phyloP scores from a whole-genome alignment of 2,797 vertebrate species.

The Macropus fuliginosus region DNA sequence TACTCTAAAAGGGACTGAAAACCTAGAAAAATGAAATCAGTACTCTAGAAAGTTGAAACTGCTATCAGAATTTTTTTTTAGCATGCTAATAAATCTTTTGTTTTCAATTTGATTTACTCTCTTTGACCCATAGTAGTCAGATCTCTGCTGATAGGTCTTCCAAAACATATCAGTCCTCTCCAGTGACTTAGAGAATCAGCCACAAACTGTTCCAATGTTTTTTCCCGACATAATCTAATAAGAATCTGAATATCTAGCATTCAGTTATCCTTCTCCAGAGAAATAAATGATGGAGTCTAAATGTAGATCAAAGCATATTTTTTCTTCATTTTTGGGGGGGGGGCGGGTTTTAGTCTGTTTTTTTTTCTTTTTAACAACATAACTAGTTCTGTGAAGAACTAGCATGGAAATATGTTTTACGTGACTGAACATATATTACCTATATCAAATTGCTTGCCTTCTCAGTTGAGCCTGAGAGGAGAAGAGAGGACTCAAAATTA shows the following conservation, averaged over 20 bases:
- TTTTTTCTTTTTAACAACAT: too few species aligned
- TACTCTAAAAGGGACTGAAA: background rate
- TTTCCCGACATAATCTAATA: background rate
- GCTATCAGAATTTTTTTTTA: background rate
- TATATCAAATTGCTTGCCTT: too few species aligned
- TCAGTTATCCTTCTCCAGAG: background rate
- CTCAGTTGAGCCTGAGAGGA: too few species aligned
- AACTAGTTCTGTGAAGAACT: too few species aligned
- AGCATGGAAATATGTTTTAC: too few species aligned
- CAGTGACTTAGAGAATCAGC: background rate
- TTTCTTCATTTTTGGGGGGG: background rate
- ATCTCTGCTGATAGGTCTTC: background rate
- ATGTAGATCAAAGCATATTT: background rate
- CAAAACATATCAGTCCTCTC: background rate
- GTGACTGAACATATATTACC: too few species aligned
- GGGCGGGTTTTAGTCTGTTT: background rate
- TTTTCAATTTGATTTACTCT: background rate
- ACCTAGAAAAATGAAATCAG: background rate
- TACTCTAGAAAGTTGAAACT: too few species aligned
- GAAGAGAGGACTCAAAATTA: too few species aligned
- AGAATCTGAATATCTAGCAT: background rate
- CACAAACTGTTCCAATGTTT: background rate
- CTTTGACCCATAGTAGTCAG: background rate
- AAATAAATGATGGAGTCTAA: background rate
- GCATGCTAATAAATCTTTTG: background rate